These are phyloP conservation scores for Napeogenes sylphis DNA, from an alignment of 2,888 invertebrate genomes.

Conservation along the genomic window DNA sequence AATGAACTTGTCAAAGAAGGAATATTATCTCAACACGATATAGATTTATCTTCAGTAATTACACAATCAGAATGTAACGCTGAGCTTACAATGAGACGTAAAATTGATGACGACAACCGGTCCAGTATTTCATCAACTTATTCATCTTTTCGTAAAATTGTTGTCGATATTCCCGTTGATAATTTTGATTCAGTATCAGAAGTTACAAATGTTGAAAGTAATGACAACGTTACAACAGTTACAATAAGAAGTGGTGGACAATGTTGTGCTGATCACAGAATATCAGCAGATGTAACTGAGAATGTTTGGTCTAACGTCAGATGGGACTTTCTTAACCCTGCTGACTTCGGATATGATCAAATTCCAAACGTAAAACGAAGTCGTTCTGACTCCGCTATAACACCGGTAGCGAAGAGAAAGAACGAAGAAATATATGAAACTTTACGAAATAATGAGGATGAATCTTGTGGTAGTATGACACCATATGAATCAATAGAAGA, in stretches of 20 bases:
- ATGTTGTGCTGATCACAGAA: slow-evolving; percentile 69
- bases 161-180: slow-evolving; percentile 65
- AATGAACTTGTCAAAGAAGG: slow-evolving; percentile 71
- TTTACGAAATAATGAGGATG: slow-evolving; percentile 56
- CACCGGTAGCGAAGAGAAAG: slow-evolving; percentile 56
- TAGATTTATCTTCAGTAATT: slow-evolving; percentile 63
- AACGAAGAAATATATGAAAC: slow-evolving; percentile 70
- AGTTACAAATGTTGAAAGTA: slow-evolving; percentile 55
- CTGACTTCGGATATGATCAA: slow-evolving; percentile 70
- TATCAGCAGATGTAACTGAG: slow-evolving; percentile 66
- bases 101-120: slow-evolving; percentile 57
- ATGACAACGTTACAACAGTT: slow-evolving; percentile 64
- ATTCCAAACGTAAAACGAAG: slow-evolving; percentile 66
- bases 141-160: slow-evolving; percentile 57
- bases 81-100: slow-evolving; percentile 45
- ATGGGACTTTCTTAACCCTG: slow-evolving; percentile 71
- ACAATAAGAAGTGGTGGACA: slow-evolving; percentile 62
- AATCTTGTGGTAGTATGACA: slow-evolving; percentile 70
- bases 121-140: slow-evolving; percentile 57
- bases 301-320: slow-evolving; percentile 72
- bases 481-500: slow-evolving; percentile 75
- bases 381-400: slow-evolving; percentile 69
- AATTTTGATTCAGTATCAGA: slow-evolving; percentile 58
- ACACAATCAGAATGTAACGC: slow-evolving; percentile 59
- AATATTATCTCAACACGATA: slow-evolving; percentile 63